phyloP scores from a whole-genome alignment of 2,113 vertebrate species.

The Eclectus roratus region DNA sequence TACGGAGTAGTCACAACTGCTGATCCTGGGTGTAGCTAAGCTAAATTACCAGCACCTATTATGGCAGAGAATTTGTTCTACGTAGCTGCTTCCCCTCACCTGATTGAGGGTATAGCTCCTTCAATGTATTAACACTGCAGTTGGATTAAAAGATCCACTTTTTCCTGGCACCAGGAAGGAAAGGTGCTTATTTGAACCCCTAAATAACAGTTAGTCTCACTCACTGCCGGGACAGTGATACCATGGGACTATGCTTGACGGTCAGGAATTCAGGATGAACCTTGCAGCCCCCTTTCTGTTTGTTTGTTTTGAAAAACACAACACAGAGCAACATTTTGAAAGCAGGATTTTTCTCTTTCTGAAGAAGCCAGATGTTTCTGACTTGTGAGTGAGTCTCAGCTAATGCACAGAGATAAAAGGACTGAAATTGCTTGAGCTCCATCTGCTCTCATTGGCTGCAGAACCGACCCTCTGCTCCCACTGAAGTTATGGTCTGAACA shows the following conservation, averaged over 20 bases:
- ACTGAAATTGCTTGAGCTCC: background rate
- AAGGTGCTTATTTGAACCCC: background rate
- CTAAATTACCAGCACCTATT: background rate
- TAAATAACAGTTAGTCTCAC: background rate
- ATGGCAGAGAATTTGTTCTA: background rate
- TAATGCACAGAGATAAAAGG: background rate
- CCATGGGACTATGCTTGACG: accelerated
- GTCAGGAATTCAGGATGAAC: background rate
- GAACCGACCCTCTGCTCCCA: background rate
- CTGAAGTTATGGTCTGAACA: background rate
- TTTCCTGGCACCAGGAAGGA: background rate
- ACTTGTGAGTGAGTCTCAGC: background rate
- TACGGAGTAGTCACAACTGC: background rate
- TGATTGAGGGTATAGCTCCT: background rate
- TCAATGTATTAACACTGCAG: background rate
- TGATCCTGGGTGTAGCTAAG: background rate
- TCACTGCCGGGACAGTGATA: background rate
- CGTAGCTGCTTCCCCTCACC: background rate
- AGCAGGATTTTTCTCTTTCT: background rate
- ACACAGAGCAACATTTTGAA: background rate
- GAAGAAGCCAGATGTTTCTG: background rate
- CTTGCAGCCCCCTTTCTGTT: background rate
- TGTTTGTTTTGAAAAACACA: background rate
- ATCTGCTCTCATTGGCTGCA: background rate
- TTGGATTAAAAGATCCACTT: background rate